Conservation (phyloP, 2,888 invertebrate species). For the Drosophila nr. medialis region DNA sequence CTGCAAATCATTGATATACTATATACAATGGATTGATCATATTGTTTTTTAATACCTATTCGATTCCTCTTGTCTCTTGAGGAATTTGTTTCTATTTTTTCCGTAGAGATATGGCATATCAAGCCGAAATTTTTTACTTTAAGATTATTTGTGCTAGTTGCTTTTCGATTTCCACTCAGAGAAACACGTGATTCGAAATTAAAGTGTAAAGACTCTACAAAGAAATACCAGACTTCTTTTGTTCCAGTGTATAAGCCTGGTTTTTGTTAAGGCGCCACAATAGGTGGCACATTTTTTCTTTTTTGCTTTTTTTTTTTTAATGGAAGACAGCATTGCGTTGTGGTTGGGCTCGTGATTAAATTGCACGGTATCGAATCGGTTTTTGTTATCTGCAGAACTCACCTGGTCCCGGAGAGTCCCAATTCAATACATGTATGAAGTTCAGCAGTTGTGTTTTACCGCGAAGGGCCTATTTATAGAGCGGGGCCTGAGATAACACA, state of each 20-base stretch:
- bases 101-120: neutral
- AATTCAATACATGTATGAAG: conserved; percentile 32
- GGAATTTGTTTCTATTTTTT: neutral
- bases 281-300: neutral
- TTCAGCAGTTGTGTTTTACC: conserved; percentile 31
- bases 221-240: neutral
- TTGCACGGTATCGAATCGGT: conserved; percentile 35
- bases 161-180: neutral
- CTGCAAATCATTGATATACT: neutral
- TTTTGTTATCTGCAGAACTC: conserved; percentile 38
- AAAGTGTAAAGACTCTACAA: too few relatives aligned
- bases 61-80: neutral
- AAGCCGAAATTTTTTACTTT: neutral
- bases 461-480: conserved; percentile 46
- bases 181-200: neutral
- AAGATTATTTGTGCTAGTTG: neutral
- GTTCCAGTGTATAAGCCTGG: neutral
- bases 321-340: neutral
- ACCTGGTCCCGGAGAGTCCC: conserved; percentile 46
- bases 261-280: conserved; percentile 4
- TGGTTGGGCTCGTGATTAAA: conserved; percentile 55
- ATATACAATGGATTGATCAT: neutral
- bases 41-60: neutral
- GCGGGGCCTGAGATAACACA: conserved; percentile 49
- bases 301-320: neutral